Evolutionary conservation across 2,113 vertebrate species (phyloP).

Genomic region (Onychostruthus taczanowskii): DNA sequence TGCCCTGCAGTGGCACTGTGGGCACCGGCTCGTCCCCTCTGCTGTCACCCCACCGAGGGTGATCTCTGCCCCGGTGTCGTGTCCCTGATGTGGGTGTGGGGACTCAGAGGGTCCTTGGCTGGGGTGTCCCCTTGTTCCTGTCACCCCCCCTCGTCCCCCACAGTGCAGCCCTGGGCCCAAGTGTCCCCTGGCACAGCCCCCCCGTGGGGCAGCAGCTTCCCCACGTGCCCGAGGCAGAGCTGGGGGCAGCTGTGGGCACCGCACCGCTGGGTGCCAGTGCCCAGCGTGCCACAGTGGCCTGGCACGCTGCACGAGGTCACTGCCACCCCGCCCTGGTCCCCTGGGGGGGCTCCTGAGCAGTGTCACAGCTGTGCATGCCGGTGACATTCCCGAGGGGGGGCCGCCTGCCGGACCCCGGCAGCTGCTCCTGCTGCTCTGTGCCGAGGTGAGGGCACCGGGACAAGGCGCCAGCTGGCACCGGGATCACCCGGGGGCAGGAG

Average conservation of each 20-base stretch:
- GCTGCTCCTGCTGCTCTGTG: not conserved
- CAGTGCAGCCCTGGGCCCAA: rapidly evolving
- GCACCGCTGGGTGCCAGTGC: not conserved
- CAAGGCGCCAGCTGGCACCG: not conserved
- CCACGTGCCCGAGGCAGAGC: not conserved
- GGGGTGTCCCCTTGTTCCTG: not conserved
- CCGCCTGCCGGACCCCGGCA: not conserved
- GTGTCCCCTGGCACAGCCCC: not conserved
- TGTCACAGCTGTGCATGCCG: not conserved
- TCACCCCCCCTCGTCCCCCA: rapidly evolving
- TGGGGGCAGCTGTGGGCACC: not conserved
- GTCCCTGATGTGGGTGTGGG: not conserved
- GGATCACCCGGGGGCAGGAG: rapidly evolving
- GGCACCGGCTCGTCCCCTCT: not conserved
- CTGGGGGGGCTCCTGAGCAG: not conserved
- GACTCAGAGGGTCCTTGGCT: not conserved
- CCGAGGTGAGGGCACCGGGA: not conserved
- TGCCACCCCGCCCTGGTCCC: rapidly evolving
- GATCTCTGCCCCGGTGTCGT: rapidly evolving
- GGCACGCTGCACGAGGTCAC: rapidly evolving
- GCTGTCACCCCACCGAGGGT: not conserved
- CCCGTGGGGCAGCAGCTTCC: rapidly evolving
- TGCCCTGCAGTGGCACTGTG: rapidly evolving
- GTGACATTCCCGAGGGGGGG: not conserved
- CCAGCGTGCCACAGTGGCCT: rapidly evolving